Evolutionary conservation across 2,888 invertebrate genomes (phyloP), one percentile per base, ranked within the genome.

Genomic region (Platycheirus rosarum): DNA sequence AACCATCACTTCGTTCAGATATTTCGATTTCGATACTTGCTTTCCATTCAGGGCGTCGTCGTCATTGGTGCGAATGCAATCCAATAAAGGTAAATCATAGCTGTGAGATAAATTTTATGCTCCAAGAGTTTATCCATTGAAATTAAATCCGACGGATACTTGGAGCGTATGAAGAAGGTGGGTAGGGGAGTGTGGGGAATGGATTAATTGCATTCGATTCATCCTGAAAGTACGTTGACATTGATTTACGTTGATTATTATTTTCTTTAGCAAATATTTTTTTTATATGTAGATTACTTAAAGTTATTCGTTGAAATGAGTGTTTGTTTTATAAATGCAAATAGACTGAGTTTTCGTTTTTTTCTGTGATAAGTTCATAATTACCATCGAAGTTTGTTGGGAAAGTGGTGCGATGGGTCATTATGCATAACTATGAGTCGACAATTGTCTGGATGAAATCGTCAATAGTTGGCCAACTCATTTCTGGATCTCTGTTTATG

Each of bases 221-320:
- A 55, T 37, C 13, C 8, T 55, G 5, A 55, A 14, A 37, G 55
- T 51, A 18, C n/a, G 14, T 51, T 51, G 51, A 51, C 51, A 51
- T 51, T 35, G 51, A 32, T 32, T 49, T 16, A 49, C 14, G 32
- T 32, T 51, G 1, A 6, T 29, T 51, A 6, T 29, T 51, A 14
- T 51, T 51, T 29, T n/a, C 32, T 2, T 18, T 1, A 51, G 6
- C 6, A n/a, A 11, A 32, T 51, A 51, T 51, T 29, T 37, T 37
- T 35, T 42, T 16, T 16, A 0, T 18, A 1, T 2, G 11, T 3
- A 20, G 44, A 44, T 35, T 9, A 11, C 35, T 11, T 9, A 1
- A 35, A 35, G 35, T 35, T 35, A 23, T 35, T 11, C 11, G 3
- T 35, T 35, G n/a, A n/a, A n/a, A n/a, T n/a, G n/a, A n/a, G n/a